Percentiles rank a stretch among this genome's conserved stretches.
Conservation (phyloP, 2,888 invertebrate species). For the Thysanoteuthis rhombus region DNA sequence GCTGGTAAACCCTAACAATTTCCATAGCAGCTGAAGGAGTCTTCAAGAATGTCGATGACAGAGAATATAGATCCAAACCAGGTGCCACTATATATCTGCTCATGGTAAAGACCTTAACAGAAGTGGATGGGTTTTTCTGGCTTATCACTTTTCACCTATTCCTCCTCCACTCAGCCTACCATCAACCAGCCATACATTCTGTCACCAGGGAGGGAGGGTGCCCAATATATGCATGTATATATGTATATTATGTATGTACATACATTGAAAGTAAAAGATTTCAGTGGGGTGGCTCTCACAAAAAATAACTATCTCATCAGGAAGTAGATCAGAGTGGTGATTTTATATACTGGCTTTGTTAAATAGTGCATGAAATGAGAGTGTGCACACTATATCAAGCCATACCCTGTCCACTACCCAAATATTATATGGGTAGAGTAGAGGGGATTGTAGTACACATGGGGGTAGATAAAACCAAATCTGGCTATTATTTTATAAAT, state of each 20-base stretch:
- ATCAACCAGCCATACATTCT: background rate
- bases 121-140: background rate
- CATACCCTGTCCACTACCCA: background rate
- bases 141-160: background rate
- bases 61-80: background rate
- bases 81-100: background rate
- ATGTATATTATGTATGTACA: background rate
- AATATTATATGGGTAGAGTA: background rate
- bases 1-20: conserved; percentile 16
- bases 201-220: background rate
- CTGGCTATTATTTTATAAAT: background rate
- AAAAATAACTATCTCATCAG: conserved; percentile 22
- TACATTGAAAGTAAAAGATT: background rate
- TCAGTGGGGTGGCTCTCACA: background rate
- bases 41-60: background rate
- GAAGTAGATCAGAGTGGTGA: conserved; percentile 21
- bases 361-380: conserved; percentile 29
- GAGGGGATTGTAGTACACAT: background rate
- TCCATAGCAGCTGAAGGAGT: background rate
- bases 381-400: background rate
- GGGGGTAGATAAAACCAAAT: background rate
- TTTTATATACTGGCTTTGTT: conserved; percentile 16
- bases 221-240: background rate
- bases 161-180: background rate
- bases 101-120: background rate